Evolutionary conservation across 2,113 vertebrate species (phyloP), one percentile per base, ranked within the genome.

Genomic region (Channa argus): DNA sequence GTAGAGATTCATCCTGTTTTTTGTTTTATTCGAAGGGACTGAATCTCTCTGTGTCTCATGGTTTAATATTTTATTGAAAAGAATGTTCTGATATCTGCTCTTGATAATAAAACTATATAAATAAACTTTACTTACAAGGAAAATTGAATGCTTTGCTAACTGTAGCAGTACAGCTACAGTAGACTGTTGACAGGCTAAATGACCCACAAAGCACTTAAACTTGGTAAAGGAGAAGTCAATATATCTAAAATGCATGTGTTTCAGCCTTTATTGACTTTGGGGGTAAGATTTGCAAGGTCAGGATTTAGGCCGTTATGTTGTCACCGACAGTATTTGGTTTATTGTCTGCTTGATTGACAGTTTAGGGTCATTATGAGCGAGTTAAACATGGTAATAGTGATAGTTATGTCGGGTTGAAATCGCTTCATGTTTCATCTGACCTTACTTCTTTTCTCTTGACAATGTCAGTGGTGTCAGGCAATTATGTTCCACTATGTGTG

Each of bases 361-460:
- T 41, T 75, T 76, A 63, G 33, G 51, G 52, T 11, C 63, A 69
- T 12, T 49, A 3, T 13, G 67, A 24, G 53, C 50, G 5, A 64
- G 12, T 80, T 54, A 52, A 69, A 75, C 55, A 36, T 38, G 51
- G 36, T 24, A 24, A 24, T 24, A 24, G 24, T 24, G 24, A 24
- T 24, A 24, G 24, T 24, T 24, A 24, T 63, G 6, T 72, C 43
- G 74, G 53, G 71, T 39, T 70, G 41, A n/a, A 53, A 63, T 54
- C 2, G 60, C 59, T 46, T 87, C 74, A 69, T 45, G 55, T 89
- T 90, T 86, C 74, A 79, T 15, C 14, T 80, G 83, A 86, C 63
- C 59, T 82, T 86, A 86, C 79, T 87, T 83, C 54, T 74, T 61
- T 63, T 80, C 43, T 75, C 67, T 24, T 64, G 64, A 47, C 60